These are phyloP conservation scores for Taurulus bubalis DNA, from an alignment of 2,113 vertebrate genomes.

Conservation along the genomic window DNA sequence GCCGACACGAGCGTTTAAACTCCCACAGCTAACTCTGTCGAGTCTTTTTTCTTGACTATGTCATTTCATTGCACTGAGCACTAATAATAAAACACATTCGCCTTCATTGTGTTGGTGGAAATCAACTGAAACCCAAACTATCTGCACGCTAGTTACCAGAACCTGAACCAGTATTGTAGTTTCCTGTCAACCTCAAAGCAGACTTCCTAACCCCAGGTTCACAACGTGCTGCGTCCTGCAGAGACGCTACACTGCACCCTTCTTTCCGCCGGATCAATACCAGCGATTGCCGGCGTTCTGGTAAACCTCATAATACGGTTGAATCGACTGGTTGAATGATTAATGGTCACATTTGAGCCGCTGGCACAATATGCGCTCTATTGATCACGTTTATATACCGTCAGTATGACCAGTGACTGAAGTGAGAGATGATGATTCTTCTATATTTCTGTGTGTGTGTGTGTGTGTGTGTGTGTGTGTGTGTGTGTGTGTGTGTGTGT, in stretches of 20 bases:
- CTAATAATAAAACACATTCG: background rate
- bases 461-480: slow-evolving; percentile 11
- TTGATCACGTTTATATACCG: slow-evolving; percentile 53
- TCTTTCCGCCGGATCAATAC: slow-evolving; percentile 43
- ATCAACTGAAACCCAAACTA: background rate
- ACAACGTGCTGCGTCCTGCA: background rate
- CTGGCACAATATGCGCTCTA: slow-evolving; percentile 35
- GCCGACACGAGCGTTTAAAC: background rate
- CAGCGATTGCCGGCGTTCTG: slow-evolving; percentile 32
- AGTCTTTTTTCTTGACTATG: background rate
- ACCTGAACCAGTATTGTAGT: background rate
- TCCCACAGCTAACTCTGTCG: background rate
- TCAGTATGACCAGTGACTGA: slow-evolving; percentile 18
- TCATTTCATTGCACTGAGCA: background rate
- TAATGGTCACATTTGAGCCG: slow-evolving; percentile 30
- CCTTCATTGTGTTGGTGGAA: background rate
- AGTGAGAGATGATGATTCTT: slow-evolving; percentile 32
- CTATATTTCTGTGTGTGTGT: slow-evolving; percentile 16
- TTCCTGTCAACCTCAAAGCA: slow-evolving; percentile 6
- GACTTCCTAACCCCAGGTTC: background rate
- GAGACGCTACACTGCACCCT: slow-evolving; percentile 6
- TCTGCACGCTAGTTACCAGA: background rate
- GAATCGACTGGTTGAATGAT: slow-evolving; percentile 51
- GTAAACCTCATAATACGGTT: slow-evolving; percentile 46
- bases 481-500: slow-evolving; percentile 2